Conservation (phyloP, 2,888 invertebrate genomes). For the Ochropacha duplaris region DNA sequence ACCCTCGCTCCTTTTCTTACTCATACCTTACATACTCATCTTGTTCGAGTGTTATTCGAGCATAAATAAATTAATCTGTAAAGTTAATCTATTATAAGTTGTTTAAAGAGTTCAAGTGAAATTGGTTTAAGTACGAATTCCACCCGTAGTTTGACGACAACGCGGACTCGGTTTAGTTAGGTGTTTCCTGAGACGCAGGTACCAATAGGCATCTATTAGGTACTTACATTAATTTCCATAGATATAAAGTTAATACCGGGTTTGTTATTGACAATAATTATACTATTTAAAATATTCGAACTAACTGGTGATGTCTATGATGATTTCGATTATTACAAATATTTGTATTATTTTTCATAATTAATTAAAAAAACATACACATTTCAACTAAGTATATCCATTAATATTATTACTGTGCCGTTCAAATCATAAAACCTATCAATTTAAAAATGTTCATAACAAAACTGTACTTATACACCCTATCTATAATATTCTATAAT, state of each 20-base stretch:
- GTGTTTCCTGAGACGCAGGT: conserved; percentile 35
- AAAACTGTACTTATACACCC: not conserved
- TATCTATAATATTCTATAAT: conserved; percentile 27
- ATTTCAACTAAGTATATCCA: too few species aligned
- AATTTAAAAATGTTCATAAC: not conserved
- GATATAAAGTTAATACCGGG: not conserved
- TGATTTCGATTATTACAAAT: too few species aligned
- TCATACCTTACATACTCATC: conserved; percentile 15
- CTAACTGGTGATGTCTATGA: too few species aligned
- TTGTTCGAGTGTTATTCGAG: conserved; percentile 9
- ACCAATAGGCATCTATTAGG: too few species aligned
- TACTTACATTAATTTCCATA: conserved; percentile 15
- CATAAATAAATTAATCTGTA: conserved; percentile 59
- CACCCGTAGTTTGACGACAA: conserved; percentile 61
- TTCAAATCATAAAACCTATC: too few species aligned
- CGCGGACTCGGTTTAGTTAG: conserved; percentile 53
- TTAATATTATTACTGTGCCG: too few species aligned
- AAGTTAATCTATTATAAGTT: conserved; percentile 77
- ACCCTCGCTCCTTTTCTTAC: not conserved
- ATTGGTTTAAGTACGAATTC: conserved; percentile 70
- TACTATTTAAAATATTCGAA: too few species aligned
- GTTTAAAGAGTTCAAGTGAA: conserved; percentile 64
- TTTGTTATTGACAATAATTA: not conserved
- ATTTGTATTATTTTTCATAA: too few species aligned
- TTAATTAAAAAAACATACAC: too few species aligned